Conservation (phyloP, 2,113 vertebrate genomes). For the Hypocryptadius cinnamomeus region DNA sequence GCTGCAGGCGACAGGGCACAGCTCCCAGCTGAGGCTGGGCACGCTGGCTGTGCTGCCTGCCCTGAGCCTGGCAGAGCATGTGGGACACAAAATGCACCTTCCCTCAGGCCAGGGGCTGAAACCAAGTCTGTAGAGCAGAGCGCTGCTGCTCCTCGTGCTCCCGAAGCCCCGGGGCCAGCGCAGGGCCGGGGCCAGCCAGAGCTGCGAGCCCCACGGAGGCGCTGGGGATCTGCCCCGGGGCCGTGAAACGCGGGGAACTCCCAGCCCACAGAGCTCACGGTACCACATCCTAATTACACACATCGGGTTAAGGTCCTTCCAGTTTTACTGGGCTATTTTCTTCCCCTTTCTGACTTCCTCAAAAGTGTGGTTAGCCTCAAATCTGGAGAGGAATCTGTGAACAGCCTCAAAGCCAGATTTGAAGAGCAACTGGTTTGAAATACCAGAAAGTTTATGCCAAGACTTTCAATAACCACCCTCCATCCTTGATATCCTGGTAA, state of each 20-base stretch:
- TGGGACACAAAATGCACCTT: background rate
- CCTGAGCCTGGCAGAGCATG: too few species aligned
- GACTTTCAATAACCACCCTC: background rate
- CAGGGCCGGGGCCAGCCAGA: background rate
- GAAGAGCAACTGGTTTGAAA: background rate
- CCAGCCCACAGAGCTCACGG: background rate
- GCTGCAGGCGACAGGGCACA: too few species aligned
- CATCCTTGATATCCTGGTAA: background rate
- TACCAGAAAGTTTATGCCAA: background rate
- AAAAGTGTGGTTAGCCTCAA: background rate
- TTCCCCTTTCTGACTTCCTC: background rate
- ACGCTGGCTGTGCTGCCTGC: background rate
- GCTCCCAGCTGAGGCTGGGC: too few species aligned
- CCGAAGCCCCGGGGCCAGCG: background rate
- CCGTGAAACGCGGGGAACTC: rapidly evolving
- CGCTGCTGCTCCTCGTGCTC: background rate
- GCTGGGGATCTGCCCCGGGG: background rate
- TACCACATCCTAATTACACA: background rate
- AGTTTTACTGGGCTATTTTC: background rate
- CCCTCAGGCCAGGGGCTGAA: background rate
- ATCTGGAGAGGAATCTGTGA: background rate
- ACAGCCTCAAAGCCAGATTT: background rate
- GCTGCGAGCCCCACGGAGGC: background rate
- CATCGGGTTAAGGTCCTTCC: background rate
- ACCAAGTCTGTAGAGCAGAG: background rate